A percentile compares a stretch with the other conserved stretches of the same genome.
Conservation (phyloP, 2,888 invertebrate species). For the Pterobdella sp. region DNA sequence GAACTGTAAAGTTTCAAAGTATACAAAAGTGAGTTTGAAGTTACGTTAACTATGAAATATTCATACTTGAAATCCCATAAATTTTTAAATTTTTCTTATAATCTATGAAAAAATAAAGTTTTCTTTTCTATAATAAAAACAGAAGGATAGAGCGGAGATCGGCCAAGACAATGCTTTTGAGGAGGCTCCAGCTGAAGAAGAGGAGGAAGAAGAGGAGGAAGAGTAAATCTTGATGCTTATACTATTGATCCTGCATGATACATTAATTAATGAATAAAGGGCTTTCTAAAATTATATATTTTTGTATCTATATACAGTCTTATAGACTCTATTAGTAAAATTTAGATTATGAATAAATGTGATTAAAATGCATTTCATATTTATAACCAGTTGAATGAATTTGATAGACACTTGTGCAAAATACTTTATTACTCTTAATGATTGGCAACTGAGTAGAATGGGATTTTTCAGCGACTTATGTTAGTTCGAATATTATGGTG, state of each 20-base stretch:
- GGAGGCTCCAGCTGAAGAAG: constrained; percentile 31
- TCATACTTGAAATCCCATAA: not conserved
- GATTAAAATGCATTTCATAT: not conserved
- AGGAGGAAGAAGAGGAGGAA: constrained; percentile 33
- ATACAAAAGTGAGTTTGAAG: not conserved
- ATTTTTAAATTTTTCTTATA: not conserved
- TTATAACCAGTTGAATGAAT: no score
- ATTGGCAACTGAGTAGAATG: no score
- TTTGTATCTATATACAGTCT: constrained; percentile 13
- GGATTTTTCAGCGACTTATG: no score
- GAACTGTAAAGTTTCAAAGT: no score
- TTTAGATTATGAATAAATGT: not conserved
- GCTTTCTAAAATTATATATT: constrained; percentile 22
- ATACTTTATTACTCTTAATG: no score
- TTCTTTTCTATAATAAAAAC: no score
- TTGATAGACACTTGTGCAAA: no score
- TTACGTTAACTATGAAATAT: not conserved
- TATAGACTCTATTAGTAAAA: not conserved
- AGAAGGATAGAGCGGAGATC: constrained; percentile 36
- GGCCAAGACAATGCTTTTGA: constrained; percentile 35
- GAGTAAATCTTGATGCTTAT: constrained; percentile 13
- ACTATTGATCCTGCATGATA: not conserved
- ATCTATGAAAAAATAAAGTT: no score
- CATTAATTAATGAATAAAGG: not conserved
- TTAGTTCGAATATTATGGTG: no score